Evolutionary conservation across 2,888 invertebrate genomes (phyloP).

Genomic region (Callinectes sapidus): DNA sequence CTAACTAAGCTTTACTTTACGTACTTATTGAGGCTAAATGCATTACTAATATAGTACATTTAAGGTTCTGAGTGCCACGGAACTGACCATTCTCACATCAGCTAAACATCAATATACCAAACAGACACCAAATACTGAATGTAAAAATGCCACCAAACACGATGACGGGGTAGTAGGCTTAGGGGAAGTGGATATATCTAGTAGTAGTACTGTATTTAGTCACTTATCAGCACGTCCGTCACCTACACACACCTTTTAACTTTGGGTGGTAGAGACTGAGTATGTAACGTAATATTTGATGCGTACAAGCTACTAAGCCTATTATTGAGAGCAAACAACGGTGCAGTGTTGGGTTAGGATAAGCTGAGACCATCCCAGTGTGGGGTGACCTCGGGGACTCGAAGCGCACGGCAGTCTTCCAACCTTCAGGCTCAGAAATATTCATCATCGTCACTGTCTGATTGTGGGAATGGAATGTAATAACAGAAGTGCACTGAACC

Average conservation of each 20-base stretch:
- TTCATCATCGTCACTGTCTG: neutral
- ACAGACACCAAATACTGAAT: constrained; percentile 26
- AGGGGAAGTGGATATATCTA: neutral
- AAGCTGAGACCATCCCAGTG: constrained; percentile 18
- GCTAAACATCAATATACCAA: constrained; percentile 31
- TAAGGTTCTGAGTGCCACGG: neutral
- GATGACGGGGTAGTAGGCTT: neutral
- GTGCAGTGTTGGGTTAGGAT: neutral
- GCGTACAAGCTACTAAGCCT: constrained; percentile 14
- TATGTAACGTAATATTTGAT: neutral
- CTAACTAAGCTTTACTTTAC: neutral
- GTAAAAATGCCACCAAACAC: neutral
- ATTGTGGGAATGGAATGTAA: neutral
- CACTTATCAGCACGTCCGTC: neutral
- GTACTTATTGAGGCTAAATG: neutral
- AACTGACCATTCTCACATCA: neutral
- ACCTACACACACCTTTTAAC: neutral
- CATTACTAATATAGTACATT: neutral
- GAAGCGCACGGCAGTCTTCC: neutral
- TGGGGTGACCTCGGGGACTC: neutral
- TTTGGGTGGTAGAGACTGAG: neutral
- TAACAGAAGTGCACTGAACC: neutral
- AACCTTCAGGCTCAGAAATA: neutral
- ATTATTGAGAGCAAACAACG: neutral
- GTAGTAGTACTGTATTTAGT: neutral